Percentiles rank a stretch among this genome's conserved stretches.
These are phyloP conservation scores for Nipponia nippon DNA, from an alignment of 2,113 vertebrate genomes.

Conservation along the genomic window DNA sequence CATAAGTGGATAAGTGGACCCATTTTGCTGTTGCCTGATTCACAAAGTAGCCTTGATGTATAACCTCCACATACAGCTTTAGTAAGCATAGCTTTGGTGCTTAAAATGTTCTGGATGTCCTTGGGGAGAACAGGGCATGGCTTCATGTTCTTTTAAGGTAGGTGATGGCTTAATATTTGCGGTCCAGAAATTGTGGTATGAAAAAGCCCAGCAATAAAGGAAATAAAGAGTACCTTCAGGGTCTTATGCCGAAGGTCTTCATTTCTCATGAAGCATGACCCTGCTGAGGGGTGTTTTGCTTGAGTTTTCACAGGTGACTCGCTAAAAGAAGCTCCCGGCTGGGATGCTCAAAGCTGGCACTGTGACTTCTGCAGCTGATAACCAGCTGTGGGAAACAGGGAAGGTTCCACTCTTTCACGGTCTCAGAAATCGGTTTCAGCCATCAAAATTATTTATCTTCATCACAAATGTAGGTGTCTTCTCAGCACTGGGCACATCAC, in stretches of 20 bases:
- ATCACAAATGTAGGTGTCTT: neutral
- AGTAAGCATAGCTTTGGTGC: neutral
- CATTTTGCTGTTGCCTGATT: neutral
- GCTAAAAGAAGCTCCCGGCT: neutral
- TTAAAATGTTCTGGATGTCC: neutral
- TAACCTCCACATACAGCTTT: neutral
- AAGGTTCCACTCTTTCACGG: neutral
- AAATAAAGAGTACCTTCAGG: neutral
- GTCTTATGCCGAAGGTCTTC: neutral
- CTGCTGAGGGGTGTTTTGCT: neutral
- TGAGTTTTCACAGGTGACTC: neutral
- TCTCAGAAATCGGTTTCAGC: neutral
- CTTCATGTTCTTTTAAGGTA: neutral
- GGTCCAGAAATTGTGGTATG: neutral
- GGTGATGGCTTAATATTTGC: neutral
- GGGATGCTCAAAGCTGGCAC: neutral
- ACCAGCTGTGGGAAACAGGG: neutral
- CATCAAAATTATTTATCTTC: neutral
- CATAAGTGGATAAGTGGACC: neutral
- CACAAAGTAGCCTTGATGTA: neutral
- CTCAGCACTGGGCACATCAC: neutral
- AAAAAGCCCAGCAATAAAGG: neutral
- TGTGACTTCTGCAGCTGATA: neutral
- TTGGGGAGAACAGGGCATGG: neutral
- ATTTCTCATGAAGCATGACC: neutral